Evolutionary conservation across 53 echinoderm and acorn worm genomes (phyloP).

Genomic region (Hippasteria phrygiana): DNA sequence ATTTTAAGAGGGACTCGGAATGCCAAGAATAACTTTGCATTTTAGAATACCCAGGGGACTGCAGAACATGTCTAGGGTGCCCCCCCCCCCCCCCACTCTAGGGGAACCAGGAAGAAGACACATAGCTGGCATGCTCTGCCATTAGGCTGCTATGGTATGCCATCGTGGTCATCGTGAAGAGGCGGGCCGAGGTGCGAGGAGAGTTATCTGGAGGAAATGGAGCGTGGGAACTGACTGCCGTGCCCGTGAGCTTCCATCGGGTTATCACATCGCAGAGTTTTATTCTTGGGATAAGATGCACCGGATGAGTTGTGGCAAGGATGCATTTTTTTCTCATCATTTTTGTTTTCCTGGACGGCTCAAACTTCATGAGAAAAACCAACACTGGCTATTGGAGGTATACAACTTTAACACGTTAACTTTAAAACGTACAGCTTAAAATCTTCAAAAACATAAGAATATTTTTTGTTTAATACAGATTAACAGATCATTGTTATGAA

Average conservation of each 20-base stretch:
- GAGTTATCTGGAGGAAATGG: slow-evolving; percentile 5
- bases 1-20: not conserved
- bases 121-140: slow-evolving; percentile 38
- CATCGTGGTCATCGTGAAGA: not conserved
- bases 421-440: too few species aligned
- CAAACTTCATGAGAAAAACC: too few species aligned
- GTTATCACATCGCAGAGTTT: not conserved
- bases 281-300: not conserved
- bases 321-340: not conserved
- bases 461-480: too few species aligned
- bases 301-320: not conserved
- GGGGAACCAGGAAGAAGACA: not conserved
- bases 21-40: slow-evolving; percentile 34
- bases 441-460: too few species aligned
- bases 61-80: slow-evolving; percentile 30
- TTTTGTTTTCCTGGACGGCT: too few species aligned
- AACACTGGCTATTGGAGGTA: too few species aligned
- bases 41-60: slow-evolving; percentile 34
- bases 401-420: too few species aligned
- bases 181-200: not conserved
- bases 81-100: not conserved
- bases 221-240: slow-evolving; percentile 26
- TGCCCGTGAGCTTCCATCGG: not conserved
- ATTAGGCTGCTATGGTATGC: slow-evolving; percentile 28
- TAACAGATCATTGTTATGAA: too few species aligned